phyloP scores from a whole-genome alignment of 2,113 vertebrate species.

The Eira barbara region DNA sequence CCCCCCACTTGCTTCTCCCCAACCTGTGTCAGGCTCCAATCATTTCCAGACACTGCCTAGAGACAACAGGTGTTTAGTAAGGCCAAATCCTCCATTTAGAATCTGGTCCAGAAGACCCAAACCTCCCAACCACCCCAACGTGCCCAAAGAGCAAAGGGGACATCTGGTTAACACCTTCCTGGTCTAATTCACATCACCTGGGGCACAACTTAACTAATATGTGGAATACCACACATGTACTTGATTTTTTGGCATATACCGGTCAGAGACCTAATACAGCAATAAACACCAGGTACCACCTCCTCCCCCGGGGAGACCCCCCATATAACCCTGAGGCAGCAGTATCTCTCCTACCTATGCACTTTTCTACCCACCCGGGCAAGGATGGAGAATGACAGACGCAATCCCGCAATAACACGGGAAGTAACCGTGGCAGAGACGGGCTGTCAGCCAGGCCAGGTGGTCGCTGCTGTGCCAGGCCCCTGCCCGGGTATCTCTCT shows the following conservation, averaged over 20 bases:
- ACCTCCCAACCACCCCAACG: neutral
- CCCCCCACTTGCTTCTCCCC: rapidly evolving
- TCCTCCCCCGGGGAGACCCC: neutral
- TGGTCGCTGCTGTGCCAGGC: neutral
- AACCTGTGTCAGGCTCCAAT: neutral
- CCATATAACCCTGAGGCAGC: neutral
- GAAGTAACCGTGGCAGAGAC: neutral
- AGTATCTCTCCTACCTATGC: neutral
- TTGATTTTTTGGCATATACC: neutral
- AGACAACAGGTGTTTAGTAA: neutral
- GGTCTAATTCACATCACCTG: neutral
- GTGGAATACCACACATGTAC: neutral
- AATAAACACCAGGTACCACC: neutral
- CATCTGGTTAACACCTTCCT: neutral
- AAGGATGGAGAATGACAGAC: no score
- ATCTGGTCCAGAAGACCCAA: neutral
- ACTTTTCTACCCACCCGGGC: no score
- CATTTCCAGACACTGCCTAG: neutral
- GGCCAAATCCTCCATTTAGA: neutral
- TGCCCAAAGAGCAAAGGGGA: neutral
- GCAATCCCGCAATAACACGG: neutral
- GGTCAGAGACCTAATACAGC: neutral
- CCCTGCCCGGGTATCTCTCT: rapidly evolving
- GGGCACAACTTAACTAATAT: neutral
- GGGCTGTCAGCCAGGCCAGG: neutral